Percentiles rank a stretch among this genome's conserved stretches.
phyloP scores from a whole-genome alignment of 2,113 vertebrate genomes.

The Calonectris borealis region DNA sequence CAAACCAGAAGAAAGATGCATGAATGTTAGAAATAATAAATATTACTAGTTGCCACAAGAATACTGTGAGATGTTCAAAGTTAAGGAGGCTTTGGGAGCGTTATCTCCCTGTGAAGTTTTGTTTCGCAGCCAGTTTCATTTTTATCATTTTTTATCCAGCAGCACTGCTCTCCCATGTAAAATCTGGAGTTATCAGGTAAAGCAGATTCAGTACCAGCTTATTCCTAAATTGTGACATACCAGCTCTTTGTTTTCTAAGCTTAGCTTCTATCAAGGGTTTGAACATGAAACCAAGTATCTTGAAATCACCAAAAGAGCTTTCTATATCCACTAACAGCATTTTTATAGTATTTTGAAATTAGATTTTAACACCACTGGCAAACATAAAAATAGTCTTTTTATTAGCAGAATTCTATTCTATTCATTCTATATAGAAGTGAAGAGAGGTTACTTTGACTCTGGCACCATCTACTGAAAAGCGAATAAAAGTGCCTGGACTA shows the following conservation, averaged over 20 bases:
- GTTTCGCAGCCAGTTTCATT: neutral
- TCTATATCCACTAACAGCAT: neutral
- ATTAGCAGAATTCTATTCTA: too few relatives aligned
- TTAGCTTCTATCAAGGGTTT: neutral
- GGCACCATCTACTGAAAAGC: slow-evolving; percentile 68
- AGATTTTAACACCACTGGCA: neutral
- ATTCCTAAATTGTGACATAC: neutral
- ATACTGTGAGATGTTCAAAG: neutral
- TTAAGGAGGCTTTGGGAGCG: neutral
- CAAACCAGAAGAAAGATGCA: neutral
- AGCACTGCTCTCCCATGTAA: neutral
- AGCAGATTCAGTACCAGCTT: neutral
- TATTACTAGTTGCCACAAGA: neutral
- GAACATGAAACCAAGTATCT: neutral
- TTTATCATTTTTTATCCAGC: neutral
- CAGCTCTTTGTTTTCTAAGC: neutral
- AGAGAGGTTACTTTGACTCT: slow-evolving; percentile 40
- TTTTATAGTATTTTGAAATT: neutral
- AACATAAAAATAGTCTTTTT: neutral
- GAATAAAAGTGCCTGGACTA: neutral
- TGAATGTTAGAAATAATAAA: neutral
- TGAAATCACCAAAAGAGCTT: neutral
- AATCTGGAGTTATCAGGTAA: neutral
- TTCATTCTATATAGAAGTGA: neutral
- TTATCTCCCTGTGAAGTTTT: neutral